Percentiles rank a stretch among this genome's conserved stretches.
Evolutionary conservation across 2,888 invertebrate genomes (phyloP).

Genomic region (Falcaria lacertinaria): DNA sequence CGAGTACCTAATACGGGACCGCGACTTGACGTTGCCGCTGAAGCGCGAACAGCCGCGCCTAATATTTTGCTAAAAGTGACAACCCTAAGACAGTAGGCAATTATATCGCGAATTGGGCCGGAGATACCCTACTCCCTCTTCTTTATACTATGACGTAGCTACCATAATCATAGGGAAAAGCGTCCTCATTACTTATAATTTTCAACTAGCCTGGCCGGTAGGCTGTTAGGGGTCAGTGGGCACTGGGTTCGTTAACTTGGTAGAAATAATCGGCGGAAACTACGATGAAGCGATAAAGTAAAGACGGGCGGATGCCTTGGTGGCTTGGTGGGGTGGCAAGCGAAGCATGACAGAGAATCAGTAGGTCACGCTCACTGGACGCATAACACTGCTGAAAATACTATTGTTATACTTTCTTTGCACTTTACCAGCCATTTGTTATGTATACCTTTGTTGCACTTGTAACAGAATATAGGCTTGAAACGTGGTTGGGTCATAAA

Average conservation of each 20-base stretch:
- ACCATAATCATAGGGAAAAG: not conserved
- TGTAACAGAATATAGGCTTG: not conserved
- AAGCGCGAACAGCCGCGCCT: too few species aligned
- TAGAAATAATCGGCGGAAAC: conserved; percentile 62
- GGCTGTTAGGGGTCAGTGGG: conserved; percentile 50
- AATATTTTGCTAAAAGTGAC: too few species aligned
- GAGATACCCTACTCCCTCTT: too few species aligned
- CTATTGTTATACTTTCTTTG: conserved; percentile 1
- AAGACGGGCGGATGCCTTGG: conserved; percentile 35
- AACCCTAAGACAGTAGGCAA: too few species aligned
- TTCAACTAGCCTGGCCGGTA: conserved; percentile 14
- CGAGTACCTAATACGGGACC: too few species aligned
- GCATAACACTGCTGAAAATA: conserved; percentile 12
- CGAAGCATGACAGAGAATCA: conserved; percentile 51
- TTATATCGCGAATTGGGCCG: too few species aligned
- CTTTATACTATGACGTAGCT: too few species aligned
- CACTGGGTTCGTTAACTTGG: conserved; percentile 48
- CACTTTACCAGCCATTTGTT: not conserved
- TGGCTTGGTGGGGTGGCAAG: conserved; percentile 56
- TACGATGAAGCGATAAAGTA: conserved; percentile 36
- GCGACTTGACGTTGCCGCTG: too few species aligned
- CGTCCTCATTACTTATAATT: not conserved
- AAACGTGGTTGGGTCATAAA: too few species aligned
- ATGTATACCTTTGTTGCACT: not conserved
- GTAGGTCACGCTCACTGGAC: conserved; percentile 18